Evolutionary conservation across 1,140 invertebrate species (phyloP).

Genomic region (Drosophila bocki): DNA sequence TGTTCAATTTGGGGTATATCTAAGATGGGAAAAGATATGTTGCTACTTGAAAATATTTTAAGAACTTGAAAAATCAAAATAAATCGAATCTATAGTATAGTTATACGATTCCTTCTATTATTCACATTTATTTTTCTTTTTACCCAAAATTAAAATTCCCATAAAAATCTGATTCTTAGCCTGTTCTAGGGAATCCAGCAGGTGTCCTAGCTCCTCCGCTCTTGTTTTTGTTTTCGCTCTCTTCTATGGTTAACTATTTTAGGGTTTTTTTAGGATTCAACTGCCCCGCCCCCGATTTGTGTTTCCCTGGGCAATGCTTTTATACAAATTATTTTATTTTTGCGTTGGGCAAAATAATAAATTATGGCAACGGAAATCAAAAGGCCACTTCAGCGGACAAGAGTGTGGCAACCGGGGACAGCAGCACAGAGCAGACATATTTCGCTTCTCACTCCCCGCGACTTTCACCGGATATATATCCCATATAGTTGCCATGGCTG

Average conservation of each 20-base stretch:
- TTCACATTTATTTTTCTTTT: background rate
- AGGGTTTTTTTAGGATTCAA: conserved; percentile 33
- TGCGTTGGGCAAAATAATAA: conserved; percentile 61
- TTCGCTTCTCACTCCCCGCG: conserved; percentile 3
- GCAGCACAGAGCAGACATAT: conserved; percentile 35
- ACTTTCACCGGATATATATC: background rate
- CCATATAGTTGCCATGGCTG: conserved; percentile 44
- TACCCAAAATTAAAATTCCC: background rate
- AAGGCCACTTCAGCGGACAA: conserved; percentile 55
- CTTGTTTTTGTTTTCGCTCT: conserved; percentile 25
- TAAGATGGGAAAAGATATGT: background rate
- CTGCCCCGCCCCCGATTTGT: conserved; percentile 1
- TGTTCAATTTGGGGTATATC: background rate
- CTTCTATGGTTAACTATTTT: conserved; percentile 63
- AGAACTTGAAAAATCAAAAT: too few species aligned
- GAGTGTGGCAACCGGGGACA: conserved; percentile 19
- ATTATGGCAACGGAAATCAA: conserved; percentile 75
- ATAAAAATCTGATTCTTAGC: background rate
- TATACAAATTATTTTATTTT: conserved; percentile 77
- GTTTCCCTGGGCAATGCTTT: conserved; percentile 54
- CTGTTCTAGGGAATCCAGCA: conserved; percentile 12
- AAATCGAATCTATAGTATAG: too few species aligned
- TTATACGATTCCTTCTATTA: too few species aligned
- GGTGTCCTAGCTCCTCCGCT: background rate
- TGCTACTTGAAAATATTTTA: background rate